Percentiles rank a stretch among this genome's conserved stretches.
Conservation (phyloP, 2,113 vertebrate genomes). For the Todiramphus saurophagus region DNA sequence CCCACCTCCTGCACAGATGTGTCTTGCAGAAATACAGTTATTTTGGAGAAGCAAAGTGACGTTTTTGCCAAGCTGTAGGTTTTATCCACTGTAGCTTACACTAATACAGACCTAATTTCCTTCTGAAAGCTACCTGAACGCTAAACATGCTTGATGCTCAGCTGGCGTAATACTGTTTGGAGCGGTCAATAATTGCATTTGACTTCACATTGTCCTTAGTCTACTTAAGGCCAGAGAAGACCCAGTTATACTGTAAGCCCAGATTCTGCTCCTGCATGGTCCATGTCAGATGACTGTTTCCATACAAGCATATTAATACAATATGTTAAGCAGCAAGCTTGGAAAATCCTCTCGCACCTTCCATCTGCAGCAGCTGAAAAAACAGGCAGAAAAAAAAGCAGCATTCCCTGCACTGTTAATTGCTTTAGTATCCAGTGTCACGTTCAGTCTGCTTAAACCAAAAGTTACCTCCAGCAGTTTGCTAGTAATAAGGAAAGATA, state of each 20-base stretch:
- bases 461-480: background rate
- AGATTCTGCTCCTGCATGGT: background rate
- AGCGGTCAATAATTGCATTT: background rate
- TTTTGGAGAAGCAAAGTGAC: background rate
- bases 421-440: slow-evolving; percentile 9
- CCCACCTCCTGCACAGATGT: background rate
- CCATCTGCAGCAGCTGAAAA: slow-evolving; percentile 30
- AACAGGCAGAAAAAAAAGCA: background rate
- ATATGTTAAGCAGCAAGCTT: background rate
- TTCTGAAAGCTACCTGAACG: slow-evolving; percentile 10
- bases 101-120: background rate
- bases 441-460: background rate
- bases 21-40: background rate
- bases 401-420: background rate
- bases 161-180: background rate
- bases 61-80: background rate
- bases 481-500: background rate
- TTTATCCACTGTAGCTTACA: slow-evolving; percentile 7
- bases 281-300: background rate
- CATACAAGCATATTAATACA: background rate
- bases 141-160: background rate
- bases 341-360: background rate
- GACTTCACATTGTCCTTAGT: background rate
- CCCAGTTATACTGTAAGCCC: background rate
- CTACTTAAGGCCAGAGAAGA: background rate